Conservation (phyloP, 2,797 vertebrate genomes). For the Catostomus latipinnis region DNA sequence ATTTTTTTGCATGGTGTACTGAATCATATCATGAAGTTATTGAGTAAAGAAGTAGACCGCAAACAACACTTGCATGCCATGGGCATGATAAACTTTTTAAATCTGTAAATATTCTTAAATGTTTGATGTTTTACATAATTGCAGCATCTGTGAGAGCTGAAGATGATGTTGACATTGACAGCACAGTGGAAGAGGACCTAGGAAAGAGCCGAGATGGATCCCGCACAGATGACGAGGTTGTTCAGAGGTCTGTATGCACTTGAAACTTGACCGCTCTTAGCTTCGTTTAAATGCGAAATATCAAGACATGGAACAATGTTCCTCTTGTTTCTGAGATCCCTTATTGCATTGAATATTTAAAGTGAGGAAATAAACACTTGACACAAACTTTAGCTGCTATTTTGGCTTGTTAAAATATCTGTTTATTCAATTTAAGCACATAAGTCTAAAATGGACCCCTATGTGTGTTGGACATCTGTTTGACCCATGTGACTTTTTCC, state of each 20-base stretch:
- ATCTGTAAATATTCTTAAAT: not conserved
- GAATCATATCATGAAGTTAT: not conserved
- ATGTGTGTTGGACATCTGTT: conserved; percentile 12
- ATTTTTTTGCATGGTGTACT: too few relatives aligned
- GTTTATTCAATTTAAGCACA: conserved; percentile 7
- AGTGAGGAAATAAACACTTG: not conserved
- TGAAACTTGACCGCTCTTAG: too few relatives aligned
- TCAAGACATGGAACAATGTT: too few relatives aligned
- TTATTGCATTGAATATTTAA: not conserved
- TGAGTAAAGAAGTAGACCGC: not conserved
- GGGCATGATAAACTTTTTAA: too few relatives aligned
- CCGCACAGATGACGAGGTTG: conserved; percentile 94
- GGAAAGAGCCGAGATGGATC: conserved; percentile 97
- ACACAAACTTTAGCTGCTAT: not conserved
- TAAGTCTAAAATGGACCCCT: not conserved
- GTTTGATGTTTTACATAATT: conserved; percentile 20
- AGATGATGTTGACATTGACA: conserved; percentile 89
- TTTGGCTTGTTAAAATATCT: not conserved
- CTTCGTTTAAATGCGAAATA: too few relatives aligned
- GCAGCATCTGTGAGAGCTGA: conserved; percentile 88
- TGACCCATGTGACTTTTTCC: not conserved
- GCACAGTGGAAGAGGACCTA: conserved; percentile 90
- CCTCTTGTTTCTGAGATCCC: too few relatives aligned
- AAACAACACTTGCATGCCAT: too few relatives aligned
- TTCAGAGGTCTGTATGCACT: conserved; percentile 85